Evolutionary conservation across 2,888 invertebrate genomes (phyloP).

Genomic region (Epirrhoe tristata): DNA sequence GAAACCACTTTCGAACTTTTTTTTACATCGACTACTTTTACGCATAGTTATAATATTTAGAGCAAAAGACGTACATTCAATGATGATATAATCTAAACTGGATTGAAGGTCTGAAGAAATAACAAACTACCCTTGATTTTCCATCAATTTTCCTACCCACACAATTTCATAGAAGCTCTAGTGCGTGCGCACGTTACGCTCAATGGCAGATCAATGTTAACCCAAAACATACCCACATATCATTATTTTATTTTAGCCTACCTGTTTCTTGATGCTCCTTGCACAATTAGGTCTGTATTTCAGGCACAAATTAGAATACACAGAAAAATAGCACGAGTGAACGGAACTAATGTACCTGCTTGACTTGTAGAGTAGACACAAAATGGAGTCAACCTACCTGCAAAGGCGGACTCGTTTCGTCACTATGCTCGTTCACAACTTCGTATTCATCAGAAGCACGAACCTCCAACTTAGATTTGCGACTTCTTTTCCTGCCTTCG

Average conservation of each 20-base stretch:
- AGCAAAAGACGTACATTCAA: background rate
- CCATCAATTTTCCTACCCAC: background rate
- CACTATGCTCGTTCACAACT: conserved; percentile 22
- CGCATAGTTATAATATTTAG: background rate
- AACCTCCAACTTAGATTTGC: conserved; percentile 39
- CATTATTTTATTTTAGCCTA: background rate
- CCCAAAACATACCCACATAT: background rate
- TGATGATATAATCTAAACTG: background rate
- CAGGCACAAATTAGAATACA: background rate
- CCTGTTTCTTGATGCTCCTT: background rate
- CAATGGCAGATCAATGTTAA: no score
- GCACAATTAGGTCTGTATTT: background rate
- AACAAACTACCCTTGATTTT: background rate
- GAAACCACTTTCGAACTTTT: background rate
- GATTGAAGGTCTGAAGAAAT: background rate
- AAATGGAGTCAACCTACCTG: conserved; percentile 44
- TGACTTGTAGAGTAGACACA: conserved; percentile 19
- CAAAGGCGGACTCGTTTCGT: conserved; percentile 27
- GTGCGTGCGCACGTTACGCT: background rate
- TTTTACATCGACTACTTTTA: background rate
- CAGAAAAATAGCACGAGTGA: conserved; percentile 9
- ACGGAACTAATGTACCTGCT: background rate
- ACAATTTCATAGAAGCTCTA: background rate
- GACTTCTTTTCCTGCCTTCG: conserved; percentile 30
- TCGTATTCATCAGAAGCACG: conserved; percentile 29